phyloP scores from a whole-genome alignment of 2,888 invertebrate genomes.

The Cephus nigrinus region DNA sequence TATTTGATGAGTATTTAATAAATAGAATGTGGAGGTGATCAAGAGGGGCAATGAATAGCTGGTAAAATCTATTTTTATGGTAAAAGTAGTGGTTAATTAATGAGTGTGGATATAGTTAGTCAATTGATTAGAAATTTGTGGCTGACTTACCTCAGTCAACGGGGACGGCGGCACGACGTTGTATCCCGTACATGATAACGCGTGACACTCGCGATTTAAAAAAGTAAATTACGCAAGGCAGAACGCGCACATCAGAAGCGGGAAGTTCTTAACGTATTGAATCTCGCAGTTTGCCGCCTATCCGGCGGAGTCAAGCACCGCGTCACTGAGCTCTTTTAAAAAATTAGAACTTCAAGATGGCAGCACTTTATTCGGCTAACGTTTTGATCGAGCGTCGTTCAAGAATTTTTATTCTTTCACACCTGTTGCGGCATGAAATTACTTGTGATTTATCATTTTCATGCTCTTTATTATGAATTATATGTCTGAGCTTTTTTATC shows the following conservation, averaged over 20 bases:
- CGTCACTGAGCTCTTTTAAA: conserved; percentile 23
- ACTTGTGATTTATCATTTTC: background rate
- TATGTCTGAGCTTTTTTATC: background rate
- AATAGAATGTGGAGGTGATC: background rate
- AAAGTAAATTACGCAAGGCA: background rate
- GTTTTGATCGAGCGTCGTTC: background rate
- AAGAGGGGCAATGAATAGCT: background rate
- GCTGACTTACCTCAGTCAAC: background rate
- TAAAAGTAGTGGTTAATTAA: background rate
- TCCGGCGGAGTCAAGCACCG: conserved; percentile 36
- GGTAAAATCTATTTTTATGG: background rate
- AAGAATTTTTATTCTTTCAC: background rate
- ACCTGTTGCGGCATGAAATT: background rate
- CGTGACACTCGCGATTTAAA: background rate
- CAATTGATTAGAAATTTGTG: background rate
- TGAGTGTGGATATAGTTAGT: background rate
- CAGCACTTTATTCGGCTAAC: conserved; percentile 23
- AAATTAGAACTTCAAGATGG: conserved; percentile 29
- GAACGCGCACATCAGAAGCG: background rate
- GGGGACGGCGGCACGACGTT: background rate
- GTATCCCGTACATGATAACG: background rate
- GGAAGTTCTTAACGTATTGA: conserved; percentile 16
- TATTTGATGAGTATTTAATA: background rate
- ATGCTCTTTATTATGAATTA: background rate
- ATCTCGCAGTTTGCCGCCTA: conserved; percentile 42